A percentile compares a stretch with the other conserved stretches of the same genome.
Evolutionary conservation across 2,888 invertebrate genomes (phyloP).

Genomic region (Trachelus troglodyta): DNA sequence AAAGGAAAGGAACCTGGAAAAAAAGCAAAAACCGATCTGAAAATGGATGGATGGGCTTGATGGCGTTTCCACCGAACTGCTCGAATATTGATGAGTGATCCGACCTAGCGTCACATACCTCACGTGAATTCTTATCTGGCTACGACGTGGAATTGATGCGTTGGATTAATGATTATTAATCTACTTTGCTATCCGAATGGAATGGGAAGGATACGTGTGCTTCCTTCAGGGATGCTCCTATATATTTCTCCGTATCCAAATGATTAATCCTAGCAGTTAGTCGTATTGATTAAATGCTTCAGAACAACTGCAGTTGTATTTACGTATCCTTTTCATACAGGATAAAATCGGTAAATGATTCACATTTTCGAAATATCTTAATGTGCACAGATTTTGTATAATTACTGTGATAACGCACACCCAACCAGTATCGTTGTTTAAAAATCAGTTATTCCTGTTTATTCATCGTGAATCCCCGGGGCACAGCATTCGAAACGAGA

Average conservation of each 20-base stretch:
- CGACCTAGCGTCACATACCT: constrained; percentile 16
- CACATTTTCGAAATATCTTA: background rate
- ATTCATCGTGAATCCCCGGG: background rate
- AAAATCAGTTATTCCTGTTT: background rate
- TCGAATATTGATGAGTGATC: constrained; percentile 20
- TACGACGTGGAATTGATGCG: constrained; percentile 15
- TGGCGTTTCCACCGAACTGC: background rate
- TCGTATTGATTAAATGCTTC: background rate
- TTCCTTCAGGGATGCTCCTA: background rate
- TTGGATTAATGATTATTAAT: constrained; percentile 4
- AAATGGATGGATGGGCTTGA: background rate
- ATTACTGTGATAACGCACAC: background rate
- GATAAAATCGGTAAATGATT: background rate
- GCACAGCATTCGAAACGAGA: background rate
- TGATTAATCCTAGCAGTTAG: background rate
- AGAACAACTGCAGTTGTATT: background rate
- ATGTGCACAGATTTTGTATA: background rate
- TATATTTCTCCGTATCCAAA: background rate
- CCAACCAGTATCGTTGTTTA: background rate
- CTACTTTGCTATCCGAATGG: background rate
- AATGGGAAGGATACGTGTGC: background rate
- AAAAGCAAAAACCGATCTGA: background rate
- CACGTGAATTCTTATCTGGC: constrained; percentile 17
- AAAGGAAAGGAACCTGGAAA: background rate
- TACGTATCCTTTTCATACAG: background rate